A percentile compares a stretch with the other conserved stretches of the same genome.
Evolutionary conservation across 2,113 vertebrate genomes (phyloP).

Genomic region (Podocnemis expansa): DNA sequence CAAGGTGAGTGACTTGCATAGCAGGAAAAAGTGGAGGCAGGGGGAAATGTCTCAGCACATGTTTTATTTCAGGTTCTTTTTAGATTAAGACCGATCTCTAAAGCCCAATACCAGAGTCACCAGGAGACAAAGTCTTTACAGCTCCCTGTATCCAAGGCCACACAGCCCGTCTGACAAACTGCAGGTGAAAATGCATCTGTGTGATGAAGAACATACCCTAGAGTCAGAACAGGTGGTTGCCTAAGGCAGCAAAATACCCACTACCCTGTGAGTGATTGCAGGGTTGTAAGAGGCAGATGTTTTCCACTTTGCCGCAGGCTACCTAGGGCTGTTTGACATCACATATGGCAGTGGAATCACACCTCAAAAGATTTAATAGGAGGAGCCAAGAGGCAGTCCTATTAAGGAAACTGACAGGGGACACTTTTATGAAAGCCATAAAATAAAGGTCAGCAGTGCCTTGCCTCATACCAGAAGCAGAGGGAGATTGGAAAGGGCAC

Average conservation of each 20-base stretch:
- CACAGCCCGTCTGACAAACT: fast-evolving
- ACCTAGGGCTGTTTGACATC: background rate
- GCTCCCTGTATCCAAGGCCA: background rate
- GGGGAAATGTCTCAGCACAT: background rate
- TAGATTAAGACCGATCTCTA: background rate
- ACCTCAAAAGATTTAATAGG: background rate
- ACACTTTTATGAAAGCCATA: background rate
- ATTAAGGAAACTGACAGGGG: too few species aligned
- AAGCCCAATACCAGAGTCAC: background rate
- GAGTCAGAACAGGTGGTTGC: background rate
- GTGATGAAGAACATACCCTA: fast-evolving
- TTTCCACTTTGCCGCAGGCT: background rate
- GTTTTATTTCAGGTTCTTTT: background rate
- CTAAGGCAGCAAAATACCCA: background rate
- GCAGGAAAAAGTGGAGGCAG: background rate
- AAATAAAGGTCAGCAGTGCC: background rate
- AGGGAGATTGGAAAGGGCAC: background rate
- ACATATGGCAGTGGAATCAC: background rate
- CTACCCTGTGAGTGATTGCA: background rate
- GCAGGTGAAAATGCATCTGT: fast-evolving
- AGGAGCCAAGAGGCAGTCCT: background rate
- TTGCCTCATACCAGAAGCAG: background rate
- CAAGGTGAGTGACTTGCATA: background rate
- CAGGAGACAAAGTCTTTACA: background rate
- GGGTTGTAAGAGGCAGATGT: background rate